A percentile compares a stretch with the other conserved stretches of the same genome.
Conservation (phyloP, 2,113 vertebrate species). For the Gavia stellata region DNA sequence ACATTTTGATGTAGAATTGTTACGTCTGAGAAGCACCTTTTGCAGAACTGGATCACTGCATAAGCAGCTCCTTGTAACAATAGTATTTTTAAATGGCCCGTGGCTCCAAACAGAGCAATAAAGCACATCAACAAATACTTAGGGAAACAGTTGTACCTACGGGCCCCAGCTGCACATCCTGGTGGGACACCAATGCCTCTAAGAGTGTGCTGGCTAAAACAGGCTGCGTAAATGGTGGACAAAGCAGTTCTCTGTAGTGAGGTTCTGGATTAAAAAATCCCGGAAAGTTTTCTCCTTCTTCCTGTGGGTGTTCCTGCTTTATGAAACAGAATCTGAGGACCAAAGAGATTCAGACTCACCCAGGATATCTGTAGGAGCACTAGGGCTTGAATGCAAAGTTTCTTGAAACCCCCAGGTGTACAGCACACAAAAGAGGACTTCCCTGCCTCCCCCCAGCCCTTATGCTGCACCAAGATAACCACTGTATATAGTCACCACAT, state of each 20-base stretch:
- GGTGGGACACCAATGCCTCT: rapidly evolving
- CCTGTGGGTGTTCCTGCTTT: not conserved
- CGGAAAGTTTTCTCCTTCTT: not conserved
- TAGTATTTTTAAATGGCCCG: not conserved
- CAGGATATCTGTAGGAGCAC: not conserved
- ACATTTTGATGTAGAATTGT: not conserved
- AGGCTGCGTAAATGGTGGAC: not conserved
- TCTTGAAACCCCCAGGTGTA: not conserved
- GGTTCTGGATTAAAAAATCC: not conserved
- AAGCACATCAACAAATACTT: not conserved
- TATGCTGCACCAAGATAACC: not conserved
- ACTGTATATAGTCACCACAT: not conserved
- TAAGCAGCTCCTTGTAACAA: not conserved
- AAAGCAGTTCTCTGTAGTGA: not conserved
- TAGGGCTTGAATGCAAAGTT: not conserved
- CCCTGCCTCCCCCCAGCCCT: not conserved
- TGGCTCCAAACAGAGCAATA: not conserved
- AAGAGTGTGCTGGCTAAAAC: not conserved
- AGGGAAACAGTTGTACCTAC: not conserved
- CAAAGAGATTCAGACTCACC: not conserved
- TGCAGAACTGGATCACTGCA: not conserved
- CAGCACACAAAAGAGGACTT: not conserved
- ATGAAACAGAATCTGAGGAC: not conserved
- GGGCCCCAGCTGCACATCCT: not conserved
- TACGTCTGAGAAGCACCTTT: not conserved